A percentile compares a stretch with the other conserved stretches of the same genome.
Evolutionary conservation across 2,113 vertebrate genomes (phyloP).

Genomic region (Phaethornis superciliosus): DNA sequence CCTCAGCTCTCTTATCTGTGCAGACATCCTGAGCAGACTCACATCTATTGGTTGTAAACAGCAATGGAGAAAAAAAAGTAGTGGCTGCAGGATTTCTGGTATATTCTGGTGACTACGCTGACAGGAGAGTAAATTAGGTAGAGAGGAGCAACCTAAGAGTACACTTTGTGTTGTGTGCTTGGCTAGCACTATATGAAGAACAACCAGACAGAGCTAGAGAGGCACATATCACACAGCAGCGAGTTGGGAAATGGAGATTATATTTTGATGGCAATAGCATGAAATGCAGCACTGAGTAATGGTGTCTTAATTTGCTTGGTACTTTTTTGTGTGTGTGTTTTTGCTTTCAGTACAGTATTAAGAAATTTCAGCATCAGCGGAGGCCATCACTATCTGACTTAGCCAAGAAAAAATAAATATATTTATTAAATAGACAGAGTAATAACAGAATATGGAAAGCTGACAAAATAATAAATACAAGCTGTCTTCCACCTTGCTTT

Average conservation of each 20-base stretch:
- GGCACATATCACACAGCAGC: background rate
- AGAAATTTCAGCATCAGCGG: background rate
- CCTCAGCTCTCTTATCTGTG: background rate
- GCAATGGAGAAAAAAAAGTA: background rate
- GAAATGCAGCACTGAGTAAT: background rate
- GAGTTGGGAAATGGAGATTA: background rate
- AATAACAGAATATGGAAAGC: background rate
- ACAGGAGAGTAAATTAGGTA: background rate
- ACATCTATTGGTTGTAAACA: background rate
- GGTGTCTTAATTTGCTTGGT: background rate
- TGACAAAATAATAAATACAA: background rate
- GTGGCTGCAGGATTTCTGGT: background rate
- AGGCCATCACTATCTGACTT: background rate
- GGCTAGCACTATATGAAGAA: background rate
- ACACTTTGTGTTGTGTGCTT: background rate
- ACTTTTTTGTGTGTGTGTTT: fast-evolving
- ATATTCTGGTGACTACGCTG: background rate
- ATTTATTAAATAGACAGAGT: background rate
- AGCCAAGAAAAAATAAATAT: background rate
- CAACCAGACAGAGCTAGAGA: background rate
- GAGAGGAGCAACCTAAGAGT: background rate
- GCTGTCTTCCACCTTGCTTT: background rate
- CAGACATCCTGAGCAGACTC: background rate
- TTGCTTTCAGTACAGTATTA: background rate
- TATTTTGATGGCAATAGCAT: background rate